phyloP scores from a whole-genome alignment of 1,140 invertebrate species.

The Bombus affinis region DNA sequence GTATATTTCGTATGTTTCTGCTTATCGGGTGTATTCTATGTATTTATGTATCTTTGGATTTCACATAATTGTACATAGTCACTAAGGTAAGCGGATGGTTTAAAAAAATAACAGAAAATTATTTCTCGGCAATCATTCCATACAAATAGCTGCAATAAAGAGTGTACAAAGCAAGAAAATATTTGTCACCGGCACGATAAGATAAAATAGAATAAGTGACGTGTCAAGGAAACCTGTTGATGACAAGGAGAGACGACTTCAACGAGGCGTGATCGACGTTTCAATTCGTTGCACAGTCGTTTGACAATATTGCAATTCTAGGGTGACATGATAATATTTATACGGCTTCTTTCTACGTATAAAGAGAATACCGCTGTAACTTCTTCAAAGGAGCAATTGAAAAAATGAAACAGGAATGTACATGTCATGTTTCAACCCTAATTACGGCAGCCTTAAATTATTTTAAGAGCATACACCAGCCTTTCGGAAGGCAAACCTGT shows the following conservation, averaged over 20 bases:
- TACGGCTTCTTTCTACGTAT: background rate
- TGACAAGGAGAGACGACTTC: background rate
- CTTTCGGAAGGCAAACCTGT: too few relatives aligned
- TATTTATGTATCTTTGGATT: too few relatives aligned
- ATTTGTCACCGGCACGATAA: background rate
- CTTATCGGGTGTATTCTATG: too few relatives aligned
- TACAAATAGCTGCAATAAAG: background rate
- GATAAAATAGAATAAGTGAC: background rate
- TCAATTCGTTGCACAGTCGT: background rate
- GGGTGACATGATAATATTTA: background rate
- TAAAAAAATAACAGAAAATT: background rate
- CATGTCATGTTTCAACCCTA: accelerated
- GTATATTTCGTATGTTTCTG: too few relatives aligned
- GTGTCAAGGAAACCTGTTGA: background rate
- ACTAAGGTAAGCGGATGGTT: background rate
- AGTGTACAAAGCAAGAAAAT: background rate
- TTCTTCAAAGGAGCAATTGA: too few relatives aligned
- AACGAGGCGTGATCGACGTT: background rate
- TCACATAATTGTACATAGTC: too few relatives aligned
- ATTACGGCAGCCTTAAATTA: too few relatives aligned
- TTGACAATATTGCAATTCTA: background rate
- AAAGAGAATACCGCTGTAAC: too few relatives aligned
- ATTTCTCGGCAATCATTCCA: background rate
- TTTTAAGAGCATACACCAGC: too few relatives aligned
- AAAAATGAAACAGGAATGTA: too few relatives aligned